These are phyloP conservation scores for Seira musarum DNA, from an alignment of 2,888 invertebrate species.

Conservation along the genomic window DNA sequence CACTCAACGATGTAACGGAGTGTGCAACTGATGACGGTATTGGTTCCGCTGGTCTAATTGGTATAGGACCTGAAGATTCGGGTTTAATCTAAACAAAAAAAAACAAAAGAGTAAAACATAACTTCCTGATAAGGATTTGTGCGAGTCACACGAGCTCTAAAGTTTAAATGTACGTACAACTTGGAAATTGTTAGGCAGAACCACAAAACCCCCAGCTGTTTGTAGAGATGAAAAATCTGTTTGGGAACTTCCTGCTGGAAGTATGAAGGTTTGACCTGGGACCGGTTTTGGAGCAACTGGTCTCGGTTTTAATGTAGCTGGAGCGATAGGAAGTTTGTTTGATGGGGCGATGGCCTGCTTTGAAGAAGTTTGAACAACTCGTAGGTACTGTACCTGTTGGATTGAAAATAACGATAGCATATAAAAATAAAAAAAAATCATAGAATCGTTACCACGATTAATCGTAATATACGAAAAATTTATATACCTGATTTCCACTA, in stretches of 20 bases:
- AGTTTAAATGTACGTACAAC: constrained; percentile 61
- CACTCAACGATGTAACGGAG: constrained; percentile 36
- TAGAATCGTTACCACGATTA: no score
- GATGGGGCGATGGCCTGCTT: constrained; percentile 56
- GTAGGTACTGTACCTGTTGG: constrained; percentile 79
- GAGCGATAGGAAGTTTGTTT: constrained; percentile 69
- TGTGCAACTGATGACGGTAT: constrained; percentile 16
- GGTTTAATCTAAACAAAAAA: constrained; percentile 57
- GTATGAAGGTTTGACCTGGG: constrained; percentile 63
- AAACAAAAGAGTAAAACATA: no score
- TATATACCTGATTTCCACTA: constrained; percentile 60
- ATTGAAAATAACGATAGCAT: constrained; percentile 6
- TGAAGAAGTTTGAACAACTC: constrained; percentile 76
- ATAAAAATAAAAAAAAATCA: constrained; percentile 13
- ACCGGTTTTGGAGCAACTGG: constrained; percentile 66
- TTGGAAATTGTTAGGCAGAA: constrained; percentile 67
- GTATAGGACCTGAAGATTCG: constrained; percentile 58
- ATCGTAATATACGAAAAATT: no score
- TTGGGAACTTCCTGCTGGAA: constrained; percentile 58
- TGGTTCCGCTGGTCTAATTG: constrained; percentile 62
- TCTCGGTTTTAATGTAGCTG: constrained; percentile 64
- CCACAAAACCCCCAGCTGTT: constrained; percentile 62
- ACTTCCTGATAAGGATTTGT: no score
- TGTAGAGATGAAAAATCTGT: constrained; percentile 57
- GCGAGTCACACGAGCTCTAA: no score